phyloP scores from a whole-genome alignment of 2,888 invertebrate genomes.

The Campopleginae sp. region DNA sequence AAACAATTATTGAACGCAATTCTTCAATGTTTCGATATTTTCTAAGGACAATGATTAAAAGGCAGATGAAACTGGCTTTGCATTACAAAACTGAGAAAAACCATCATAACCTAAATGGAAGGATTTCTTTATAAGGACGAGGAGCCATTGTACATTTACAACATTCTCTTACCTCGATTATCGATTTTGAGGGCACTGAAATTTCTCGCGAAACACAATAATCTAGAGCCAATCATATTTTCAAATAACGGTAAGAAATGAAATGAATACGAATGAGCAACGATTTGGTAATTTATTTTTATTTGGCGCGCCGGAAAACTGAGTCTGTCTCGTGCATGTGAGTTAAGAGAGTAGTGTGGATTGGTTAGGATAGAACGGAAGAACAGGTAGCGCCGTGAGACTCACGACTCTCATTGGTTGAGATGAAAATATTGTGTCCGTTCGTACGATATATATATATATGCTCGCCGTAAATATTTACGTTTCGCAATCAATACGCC shows the following conservation, averaged over 20 bases:
- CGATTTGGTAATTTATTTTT: conserved; percentile 42
- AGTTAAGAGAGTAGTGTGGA: conserved; percentile 16
- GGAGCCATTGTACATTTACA: not conserved
- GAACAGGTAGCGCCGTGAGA: conserved; percentile 26
- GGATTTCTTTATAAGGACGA: not conserved
- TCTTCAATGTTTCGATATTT: not conserved
- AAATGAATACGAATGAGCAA: conserved; percentile 33
- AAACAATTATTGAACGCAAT: not conserved
- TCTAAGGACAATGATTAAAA: not conserved
- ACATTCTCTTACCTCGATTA: conserved; percentile 48
- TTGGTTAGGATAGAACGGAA: conserved; percentile 51
- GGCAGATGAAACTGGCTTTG: not conserved
- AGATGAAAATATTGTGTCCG: conserved; percentile 63
- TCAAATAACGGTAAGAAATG: conserved; percentile 4
- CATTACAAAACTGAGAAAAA: conserved; percentile 4
- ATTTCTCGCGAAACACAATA: conserved; percentile 47
- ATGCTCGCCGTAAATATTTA: conserved; percentile 72
- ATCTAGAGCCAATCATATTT: conserved; percentile 47
- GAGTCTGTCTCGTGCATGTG: conserved; percentile 1
- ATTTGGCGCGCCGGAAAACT: conserved; percentile 64
- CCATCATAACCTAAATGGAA: conserved; percentile 56
- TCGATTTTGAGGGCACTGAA: conserved; percentile 17
- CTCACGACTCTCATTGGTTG: conserved; percentile 53
- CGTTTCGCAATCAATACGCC: conserved; percentile 73
- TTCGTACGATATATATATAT: conserved; percentile 48